Percentiles rank a stretch among this genome's conserved stretches.
Evolutionary conservation across 2,113 vertebrate genomes (phyloP).

Genomic region (Shinisaurus crocodilurus): DNA sequence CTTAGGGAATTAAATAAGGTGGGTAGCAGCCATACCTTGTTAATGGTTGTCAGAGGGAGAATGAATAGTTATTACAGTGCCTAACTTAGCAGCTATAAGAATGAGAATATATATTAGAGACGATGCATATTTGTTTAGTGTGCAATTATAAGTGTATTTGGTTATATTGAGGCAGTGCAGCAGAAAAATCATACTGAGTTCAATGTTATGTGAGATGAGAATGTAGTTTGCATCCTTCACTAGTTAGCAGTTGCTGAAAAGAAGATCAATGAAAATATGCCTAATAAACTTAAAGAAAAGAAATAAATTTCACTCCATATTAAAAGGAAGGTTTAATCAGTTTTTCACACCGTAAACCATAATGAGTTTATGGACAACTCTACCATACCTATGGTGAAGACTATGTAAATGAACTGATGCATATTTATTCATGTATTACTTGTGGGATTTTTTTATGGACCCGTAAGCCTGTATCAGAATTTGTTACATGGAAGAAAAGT

Average conservation of each 20-base stretch:
- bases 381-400: conserved; percentile 69
- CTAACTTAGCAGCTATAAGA: conserved; percentile 30
- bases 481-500: conserved; percentile 74
- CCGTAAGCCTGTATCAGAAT: conserved; percentile 75
- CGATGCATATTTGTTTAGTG: conserved; percentile 5
- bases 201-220: conserved; percentile 41
- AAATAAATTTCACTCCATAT: conserved; percentile 65
- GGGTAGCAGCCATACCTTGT: conserved; percentile 28
- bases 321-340: conserved; percentile 70
- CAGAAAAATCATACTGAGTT: conserved; percentile 30
- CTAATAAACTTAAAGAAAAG: conserved; percentile 63
- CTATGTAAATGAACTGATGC: conserved; percentile 78
- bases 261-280: conserved; percentile 51
- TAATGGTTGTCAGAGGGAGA: conserved; percentile 3
- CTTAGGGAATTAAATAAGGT: conserved; percentile 37
- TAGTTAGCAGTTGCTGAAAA: conserved; percentile 47
- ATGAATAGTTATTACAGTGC: conserved; percentile 11
- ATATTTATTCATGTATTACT: conserved; percentile 82
- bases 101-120: conserved; percentile 17
- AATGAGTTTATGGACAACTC: conserved; percentile 69
- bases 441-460: conserved; percentile 79
- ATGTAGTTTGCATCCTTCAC: conserved; percentile 31
- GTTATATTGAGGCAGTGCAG: conserved; percentile 29
- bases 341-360: conserved; percentile 71
- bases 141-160: background rate